A percentile compares a stretch with the other conserved stretches of the same genome.
phyloP scores from a whole-genome alignment of 2,113 vertebrate genomes.

The Xerus inauris region DNA sequence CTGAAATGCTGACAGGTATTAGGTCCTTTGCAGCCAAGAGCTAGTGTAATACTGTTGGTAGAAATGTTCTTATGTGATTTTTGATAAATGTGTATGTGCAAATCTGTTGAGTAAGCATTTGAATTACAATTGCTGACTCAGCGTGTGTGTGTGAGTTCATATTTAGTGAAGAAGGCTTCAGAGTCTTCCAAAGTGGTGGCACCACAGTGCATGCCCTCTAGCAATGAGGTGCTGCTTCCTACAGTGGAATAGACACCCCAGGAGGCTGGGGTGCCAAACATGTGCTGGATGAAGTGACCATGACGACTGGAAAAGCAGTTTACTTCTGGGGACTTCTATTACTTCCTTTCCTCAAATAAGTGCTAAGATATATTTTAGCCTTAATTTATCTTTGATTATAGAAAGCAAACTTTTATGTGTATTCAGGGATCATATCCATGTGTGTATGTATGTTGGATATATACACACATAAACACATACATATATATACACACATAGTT shows the following conservation, averaged over 20 bases:
- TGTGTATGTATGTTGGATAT: no score
- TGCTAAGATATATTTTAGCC: background rate
- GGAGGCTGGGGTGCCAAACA: no score
- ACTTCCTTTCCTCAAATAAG: background rate
- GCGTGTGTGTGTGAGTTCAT: background rate
- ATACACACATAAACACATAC: background rate
- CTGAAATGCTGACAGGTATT: background rate
- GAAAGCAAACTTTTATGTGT: background rate
- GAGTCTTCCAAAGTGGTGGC: background rate
- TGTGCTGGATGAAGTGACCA: no score
- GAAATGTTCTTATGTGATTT: background rate
- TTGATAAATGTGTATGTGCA: background rate
- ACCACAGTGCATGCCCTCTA: accelerated
- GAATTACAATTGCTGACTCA: background rate
- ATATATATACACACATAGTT: background rate
- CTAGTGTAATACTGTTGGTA: background rate
- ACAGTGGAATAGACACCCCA: accelerated
- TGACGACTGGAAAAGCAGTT: background rate
- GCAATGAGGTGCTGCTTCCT: background rate
- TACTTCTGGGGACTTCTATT: background rate
- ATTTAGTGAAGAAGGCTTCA: background rate
- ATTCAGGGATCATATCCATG: background rate
- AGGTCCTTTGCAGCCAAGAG: background rate
- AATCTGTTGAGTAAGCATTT: background rate
- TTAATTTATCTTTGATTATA: background rate